These are phyloP conservation scores for human DNA, from an alignment of 2,113 vertebrate genomes.

Conservation along the genomic window GRCh38 chr7:80859501-80860000, in stretches of 20 bases:
- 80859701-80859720: neutral
- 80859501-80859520: too few species aligned
- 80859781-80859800: slow-evolving; percentile 53
- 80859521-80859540: neutral
- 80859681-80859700: neutral
- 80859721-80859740: neutral
- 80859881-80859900: slow-evolving; percentile 52
- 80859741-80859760: neutral
- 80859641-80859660: neutral
- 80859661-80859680: neutral
- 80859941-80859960: slow-evolving; percentile 27
- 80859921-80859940: slow-evolving; percentile 34
- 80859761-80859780: slow-evolving; percentile 58
- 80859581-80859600: neutral
- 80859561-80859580: neutral
- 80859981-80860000: slow-evolving; percentile 40
- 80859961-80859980: slow-evolving; percentile 43
- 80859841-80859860: slow-evolving; percentile 3
- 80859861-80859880: slow-evolving; percentile 47
- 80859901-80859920: slow-evolving; percentile 19
- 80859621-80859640: neutral
- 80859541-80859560: neutral
- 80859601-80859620: neutral
- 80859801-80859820: slow-evolving; percentile 29
- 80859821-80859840: slow-evolving; percentile 50